Evolutionary conservation across 2,113 vertebrate species (phyloP).

Genomic region (Etheostoma cragini): DNA sequence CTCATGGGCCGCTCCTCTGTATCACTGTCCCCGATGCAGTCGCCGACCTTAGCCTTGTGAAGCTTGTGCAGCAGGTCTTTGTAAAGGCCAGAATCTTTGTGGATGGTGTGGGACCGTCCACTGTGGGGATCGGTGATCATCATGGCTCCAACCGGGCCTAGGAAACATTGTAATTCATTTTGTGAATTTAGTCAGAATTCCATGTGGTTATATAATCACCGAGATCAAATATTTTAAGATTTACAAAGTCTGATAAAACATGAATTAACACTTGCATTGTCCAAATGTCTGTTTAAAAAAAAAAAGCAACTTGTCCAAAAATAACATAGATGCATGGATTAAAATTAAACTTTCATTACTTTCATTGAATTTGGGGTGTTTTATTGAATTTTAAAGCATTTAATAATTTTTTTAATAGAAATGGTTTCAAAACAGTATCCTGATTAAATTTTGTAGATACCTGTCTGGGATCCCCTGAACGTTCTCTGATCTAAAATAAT

Average conservation of each 20-base stretch:
- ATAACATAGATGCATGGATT: too few relatives aligned
- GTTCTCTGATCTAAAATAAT: too few relatives aligned
- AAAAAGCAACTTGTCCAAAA: too few relatives aligned
- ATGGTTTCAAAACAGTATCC: too few relatives aligned
- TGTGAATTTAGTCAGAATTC: neutral
- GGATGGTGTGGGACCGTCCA: constrained; percentile 92
- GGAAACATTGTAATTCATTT: constrained; percentile 6
- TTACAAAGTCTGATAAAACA: neutral
- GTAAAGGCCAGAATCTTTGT: constrained; percentile 95
- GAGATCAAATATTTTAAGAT: neutral
- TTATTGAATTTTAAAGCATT: too few relatives aligned
- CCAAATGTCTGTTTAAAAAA: too few relatives aligned
- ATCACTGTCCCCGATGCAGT: constrained; percentile 94
- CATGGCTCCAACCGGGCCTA: constrained; percentile 84
- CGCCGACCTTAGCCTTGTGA: constrained; percentile 93
- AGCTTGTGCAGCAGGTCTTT: constrained; percentile 97
- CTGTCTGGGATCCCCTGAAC: too few relatives aligned
- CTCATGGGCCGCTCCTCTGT: constrained; percentile 90
- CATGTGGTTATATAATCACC: neutral
- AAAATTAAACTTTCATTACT: too few relatives aligned
- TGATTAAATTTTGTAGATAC: too few relatives aligned
- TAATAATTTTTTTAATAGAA: too few relatives aligned
- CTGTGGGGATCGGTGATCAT: constrained; percentile 87
- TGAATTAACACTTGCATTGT: neutral
- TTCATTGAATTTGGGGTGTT: too few relatives aligned